Conservation (phyloP, 1,140 invertebrate species). For the Temnothorax nylanderi region DNA sequence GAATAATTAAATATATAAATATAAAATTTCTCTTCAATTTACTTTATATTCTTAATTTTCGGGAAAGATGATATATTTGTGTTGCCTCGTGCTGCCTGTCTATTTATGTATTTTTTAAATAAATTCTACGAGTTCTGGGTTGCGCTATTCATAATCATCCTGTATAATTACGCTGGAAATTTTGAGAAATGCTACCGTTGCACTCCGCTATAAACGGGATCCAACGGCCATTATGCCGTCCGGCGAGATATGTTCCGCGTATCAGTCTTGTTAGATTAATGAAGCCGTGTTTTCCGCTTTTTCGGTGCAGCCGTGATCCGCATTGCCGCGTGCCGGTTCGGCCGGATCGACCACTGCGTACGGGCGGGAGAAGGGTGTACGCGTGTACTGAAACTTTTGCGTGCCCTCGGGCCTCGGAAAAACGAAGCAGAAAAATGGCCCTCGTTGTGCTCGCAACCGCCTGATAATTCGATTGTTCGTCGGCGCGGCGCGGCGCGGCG, state of each 20-base stretch:
- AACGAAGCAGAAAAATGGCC: slow-evolving; percentile 70
- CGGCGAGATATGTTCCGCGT: slow-evolving; percentile 45
- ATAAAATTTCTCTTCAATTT: background rate
- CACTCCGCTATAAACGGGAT: background rate
- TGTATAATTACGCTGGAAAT: slow-evolving; percentile 14
- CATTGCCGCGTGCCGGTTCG: slow-evolving; percentile 37
- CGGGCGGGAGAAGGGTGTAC: slow-evolving; percentile 19
- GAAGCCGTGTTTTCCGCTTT: slow-evolving; percentile 66
- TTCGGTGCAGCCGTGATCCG: slow-evolving; percentile 65
- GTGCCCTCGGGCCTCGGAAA: slow-evolving; percentile 56
- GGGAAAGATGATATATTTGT: too few relatives aligned
- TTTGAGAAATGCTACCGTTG: slow-evolving; percentile 15
- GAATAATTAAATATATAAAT: background rate
- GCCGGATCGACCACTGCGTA: background rate
- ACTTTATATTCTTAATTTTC: background rate
- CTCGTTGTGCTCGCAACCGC: slow-evolving; percentile 66
- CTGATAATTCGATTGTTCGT: slow-evolving; percentile 72
- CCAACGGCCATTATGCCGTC: background rate
- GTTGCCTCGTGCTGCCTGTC: background rate
- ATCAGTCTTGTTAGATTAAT: slow-evolving; percentile 67
- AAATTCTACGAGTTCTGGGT: slow-evolving; percentile 1
- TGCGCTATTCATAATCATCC: slow-evolving; percentile 12
- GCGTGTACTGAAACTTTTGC: slow-evolving; percentile 65
- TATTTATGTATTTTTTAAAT: slow-evolving; percentile 5
- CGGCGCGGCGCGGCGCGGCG: background rate